Base-by-base conservation (phyloP, 1,140 invertebrate genomes). In the Ceratosolen fusciceps region DNA sequence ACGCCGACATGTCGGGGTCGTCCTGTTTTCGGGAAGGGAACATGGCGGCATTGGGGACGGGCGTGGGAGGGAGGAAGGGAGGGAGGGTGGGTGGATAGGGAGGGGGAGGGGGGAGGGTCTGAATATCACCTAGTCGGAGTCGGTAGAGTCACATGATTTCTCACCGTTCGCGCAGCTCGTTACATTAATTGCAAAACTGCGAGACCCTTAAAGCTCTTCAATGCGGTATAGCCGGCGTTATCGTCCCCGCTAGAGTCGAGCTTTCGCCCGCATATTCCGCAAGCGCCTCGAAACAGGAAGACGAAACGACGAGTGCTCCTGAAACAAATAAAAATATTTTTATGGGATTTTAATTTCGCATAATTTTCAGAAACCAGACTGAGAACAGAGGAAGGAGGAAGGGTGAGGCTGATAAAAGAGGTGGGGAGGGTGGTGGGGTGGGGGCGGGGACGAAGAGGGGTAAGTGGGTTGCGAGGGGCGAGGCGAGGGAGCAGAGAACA, bases 171-270 rank as follows among this genome's bases (percentile, higher is more conserved):
- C 34, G 34, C 31, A 82, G 73, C 80, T 81, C 80, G 80, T 82
- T 82, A 72, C 74, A 82, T 56, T 79, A 77, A 74, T 75, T 72
- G 74, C 78, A 74, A 79, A 73, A 81, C 73, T 75, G 47, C 67
- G 54, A 75, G 74, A 39, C 58, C 58, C 80, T 75, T 56, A 74
- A 60, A 77, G 49, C 65, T 73, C 47, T 43, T 54, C 52, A 68
- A 19, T 47, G 39, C 39, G 62, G 62, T 52, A 26, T 34, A 75
- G 43, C 43, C 47, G 34, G 14, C 16, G 73, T 56, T 31, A 34
- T 74, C 73, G 39, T 62, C 24, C 8, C 56, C 62, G 54, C n/a
- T n/a, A n/a, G 37, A 39, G 24, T 9, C 7, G 34, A 24, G 9
- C 56, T 43, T 21, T 68, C 29, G 5, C 65, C 16, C 65, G n/a